Percentiles rank a stretch among this genome's conserved stretches.
Conservation (phyloP, 2,888 invertebrate genomes). For the Noctuana brunneofusca region DNA sequence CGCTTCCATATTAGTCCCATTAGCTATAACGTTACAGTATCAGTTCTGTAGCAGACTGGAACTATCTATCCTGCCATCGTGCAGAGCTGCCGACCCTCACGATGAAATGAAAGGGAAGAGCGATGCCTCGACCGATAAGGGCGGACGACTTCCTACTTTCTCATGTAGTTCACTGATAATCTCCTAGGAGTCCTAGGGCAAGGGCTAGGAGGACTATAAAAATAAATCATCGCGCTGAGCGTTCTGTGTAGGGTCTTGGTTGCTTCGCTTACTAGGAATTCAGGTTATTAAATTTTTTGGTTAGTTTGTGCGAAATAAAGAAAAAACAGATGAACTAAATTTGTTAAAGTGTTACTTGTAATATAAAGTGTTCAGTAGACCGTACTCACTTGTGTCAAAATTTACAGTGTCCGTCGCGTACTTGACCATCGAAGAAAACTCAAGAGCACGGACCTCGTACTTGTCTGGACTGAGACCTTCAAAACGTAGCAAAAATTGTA, state of each 20-base stretch:
- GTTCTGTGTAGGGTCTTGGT: neutral
- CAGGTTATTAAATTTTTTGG: neutral
- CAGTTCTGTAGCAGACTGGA: conserved; percentile 26
- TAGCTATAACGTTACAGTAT: conserved; percentile 17
- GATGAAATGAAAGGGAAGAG: conserved; percentile 33
- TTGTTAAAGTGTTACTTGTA: too few species aligned
- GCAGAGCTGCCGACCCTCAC: conserved; percentile 27
- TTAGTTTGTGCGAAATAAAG: neutral
- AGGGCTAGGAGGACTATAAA: conserved; percentile 28
- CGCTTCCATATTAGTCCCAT: conserved; percentile 17
- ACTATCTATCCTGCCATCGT: conserved; percentile 32
- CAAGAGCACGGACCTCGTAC: too few species aligned
- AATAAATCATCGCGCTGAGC: conserved; percentile 26
- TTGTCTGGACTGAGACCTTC: too few species aligned
- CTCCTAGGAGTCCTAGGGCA: conserved; percentile 31
- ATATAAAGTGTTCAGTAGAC: too few species aligned
- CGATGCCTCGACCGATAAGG: conserved; percentile 29
- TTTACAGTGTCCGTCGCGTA: too few species aligned
- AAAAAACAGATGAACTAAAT: neutral
- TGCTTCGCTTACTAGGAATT: neutral
- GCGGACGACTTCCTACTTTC: conserved; percentile 30
- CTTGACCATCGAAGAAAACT: too few species aligned
- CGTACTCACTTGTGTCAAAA: too few species aligned
- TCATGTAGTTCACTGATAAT: conserved; percentile 33
- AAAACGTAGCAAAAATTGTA: too few species aligned